Evolutionary conservation across 2,888 invertebrate species (phyloP), one percentile per base, ranked within the genome.

Genomic region (Erebia aethiops): DNA sequence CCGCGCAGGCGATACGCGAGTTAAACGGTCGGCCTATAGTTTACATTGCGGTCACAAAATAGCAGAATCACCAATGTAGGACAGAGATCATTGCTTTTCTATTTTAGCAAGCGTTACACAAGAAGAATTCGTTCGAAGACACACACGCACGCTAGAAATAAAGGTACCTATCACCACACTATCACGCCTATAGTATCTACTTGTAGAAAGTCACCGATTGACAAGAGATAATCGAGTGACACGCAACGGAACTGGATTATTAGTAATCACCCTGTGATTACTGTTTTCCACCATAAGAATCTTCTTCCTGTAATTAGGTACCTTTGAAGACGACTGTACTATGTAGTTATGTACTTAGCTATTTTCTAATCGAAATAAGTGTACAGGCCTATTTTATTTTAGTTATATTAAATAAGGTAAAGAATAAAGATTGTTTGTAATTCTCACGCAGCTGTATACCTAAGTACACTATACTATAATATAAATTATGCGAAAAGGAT

Each of bases 31-130:
- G n/a, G n/a, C n/a, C n/a, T n/a, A n/a, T n/a, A n/a, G n/a, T 41
- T 0, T 41, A 41, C 16, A 60, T 35, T 8, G 41, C 16, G 65
- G 43, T 43, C 52, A 18, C 56, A 54, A 43, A 54, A 56, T 8
- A 13, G 18, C 46, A 46, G 13, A 61, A 21, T 46, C 14, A 7
- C 5, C 11, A 16, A 46, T 56, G 46, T 66, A 57, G 57, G 56
- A 43, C 60, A 18, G 54, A 35, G 41, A 67, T 68, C 35, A 67
- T 58, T 18, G 71, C 82, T 87, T 90, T 91, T 90, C 91, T 88
- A 88, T 90, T 89, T 90, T 88, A 88, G 84, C 87, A 80, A 84
- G 80, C 73, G 81, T 89, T 90, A 88, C 87, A 87, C 88, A 90
- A 91, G 83, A 82, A 78, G 77, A 78, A 80, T 83, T 84, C 79